phyloP scores from a whole-genome alignment of 1,140 invertebrate species.

The Leptopilina clavipes region DNA sequence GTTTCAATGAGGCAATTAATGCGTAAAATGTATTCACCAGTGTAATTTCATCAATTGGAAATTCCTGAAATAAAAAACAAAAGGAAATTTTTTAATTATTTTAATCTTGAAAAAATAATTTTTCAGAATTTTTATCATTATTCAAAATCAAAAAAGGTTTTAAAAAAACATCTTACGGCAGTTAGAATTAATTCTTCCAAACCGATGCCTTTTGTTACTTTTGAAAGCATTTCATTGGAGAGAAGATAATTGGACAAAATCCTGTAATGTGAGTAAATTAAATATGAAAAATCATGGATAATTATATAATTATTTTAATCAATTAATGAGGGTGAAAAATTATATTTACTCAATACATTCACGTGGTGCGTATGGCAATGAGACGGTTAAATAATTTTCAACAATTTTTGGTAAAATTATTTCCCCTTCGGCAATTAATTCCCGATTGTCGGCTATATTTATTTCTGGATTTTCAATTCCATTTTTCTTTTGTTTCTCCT shows the following conservation, averaged over 20 bases:
- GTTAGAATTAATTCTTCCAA: conserved; percentile 84
- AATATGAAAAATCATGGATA: background rate
- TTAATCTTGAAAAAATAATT: no score
- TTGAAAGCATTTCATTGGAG: conserved; percentile 79
- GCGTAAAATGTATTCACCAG: conserved; percentile 87
- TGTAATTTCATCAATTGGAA: conserved; percentile 81
- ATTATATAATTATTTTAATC: background rate
- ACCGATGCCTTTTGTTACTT: conserved; percentile 85
- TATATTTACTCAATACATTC: conserved; percentile 78
- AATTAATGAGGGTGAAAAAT: background rate
- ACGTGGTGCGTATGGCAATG: conserved; percentile 83
- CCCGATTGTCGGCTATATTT: conserved; percentile 80
- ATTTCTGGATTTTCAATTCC: conserved; percentile 79
- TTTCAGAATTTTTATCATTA: no score
- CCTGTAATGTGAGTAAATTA: conserved; percentile 64
- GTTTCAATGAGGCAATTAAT: conserved; percentile 85
- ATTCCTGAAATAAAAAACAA: conserved; percentile 84
- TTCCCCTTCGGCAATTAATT: conserved; percentile 81
- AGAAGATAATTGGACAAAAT: conserved; percentile 81
- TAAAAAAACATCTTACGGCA: background rate
- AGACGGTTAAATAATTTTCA: conserved; percentile 77
- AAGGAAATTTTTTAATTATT: no score
- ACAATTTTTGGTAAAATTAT: conserved; percentile 78
- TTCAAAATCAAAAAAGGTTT: no score
- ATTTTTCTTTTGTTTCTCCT: conserved; percentile 79